These are phyloP conservation scores for Aurelia aurita DNA, from an alignment of 30 jellyfish, hydroid and myxozoan species.

Conservation along the genomic window DNA sequence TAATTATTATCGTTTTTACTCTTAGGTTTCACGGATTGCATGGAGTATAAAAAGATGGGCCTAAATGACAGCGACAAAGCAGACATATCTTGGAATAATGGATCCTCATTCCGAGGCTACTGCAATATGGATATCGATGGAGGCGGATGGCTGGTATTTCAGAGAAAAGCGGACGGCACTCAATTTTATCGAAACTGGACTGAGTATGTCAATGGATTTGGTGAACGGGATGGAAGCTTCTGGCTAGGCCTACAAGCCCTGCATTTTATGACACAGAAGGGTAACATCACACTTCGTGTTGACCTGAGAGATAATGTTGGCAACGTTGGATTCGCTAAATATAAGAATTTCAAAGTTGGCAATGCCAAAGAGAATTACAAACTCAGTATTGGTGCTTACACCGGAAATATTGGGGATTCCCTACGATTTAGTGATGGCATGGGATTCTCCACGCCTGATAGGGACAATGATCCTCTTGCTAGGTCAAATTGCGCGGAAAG, in stretches of 20 bases:
- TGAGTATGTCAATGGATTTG: constrained; percentile 54
- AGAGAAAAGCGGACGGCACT: constrained; percentile 27
- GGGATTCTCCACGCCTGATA: constrained; percentile 55
- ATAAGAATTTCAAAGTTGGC: constrained; percentile 29
- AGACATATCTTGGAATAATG: constrained; percentile 61
- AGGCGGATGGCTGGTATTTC: constrained; percentile 72
- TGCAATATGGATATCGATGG: constrained; percentile 66
- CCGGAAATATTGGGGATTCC: constrained; percentile 55
- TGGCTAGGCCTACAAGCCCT: constrained; percentile 68
- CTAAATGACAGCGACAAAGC: constrained; percentile 6
- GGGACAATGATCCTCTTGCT: constrained; percentile 29
- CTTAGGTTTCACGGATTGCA: constrained; percentile 58
- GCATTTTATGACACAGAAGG: constrained; percentile 35
- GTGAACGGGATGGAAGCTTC: constrained; percentile 57
- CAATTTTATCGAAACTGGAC: constrained; percentile 66
- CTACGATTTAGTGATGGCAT: constrained; percentile 19
- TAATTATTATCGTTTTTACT: too few species aligned
- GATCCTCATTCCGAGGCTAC: constrained; percentile 53
- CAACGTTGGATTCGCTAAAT: constrained; percentile 59
- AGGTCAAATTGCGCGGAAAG: constrained; percentile 19
- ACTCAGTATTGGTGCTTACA: constrained; percentile 16
- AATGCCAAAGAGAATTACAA: constrained; percentile 38
- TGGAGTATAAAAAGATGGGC: constrained; percentile 45
- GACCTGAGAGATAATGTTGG: constrained; percentile 27
- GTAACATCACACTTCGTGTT: constrained; percentile 16